Base-by-base conservation (phyloP, 2,797 vertebrate species). In the Enteromius thamalakanensis region DNA sequence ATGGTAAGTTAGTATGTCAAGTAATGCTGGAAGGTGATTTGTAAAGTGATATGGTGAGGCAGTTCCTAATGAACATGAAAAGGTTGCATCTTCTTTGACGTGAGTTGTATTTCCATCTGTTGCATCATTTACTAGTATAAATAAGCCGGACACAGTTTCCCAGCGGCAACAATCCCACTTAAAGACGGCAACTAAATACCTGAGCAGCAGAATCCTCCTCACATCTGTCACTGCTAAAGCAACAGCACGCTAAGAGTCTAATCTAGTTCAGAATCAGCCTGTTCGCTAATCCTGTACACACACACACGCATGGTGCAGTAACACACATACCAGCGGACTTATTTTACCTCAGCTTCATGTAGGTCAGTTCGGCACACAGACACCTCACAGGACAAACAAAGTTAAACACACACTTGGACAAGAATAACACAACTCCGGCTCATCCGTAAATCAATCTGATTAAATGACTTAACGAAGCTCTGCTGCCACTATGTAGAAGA, bases 231-330 rank as follows among this genome's bases (percentile, higher is more conserved):
- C 87, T 91, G 92, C 91, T 90, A 90, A 84, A 75, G 64, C 82
- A 88, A 87, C 90, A 89, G 90, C 91, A 90, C 86, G 91, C 92
- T 94, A 91, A 94, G 92, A 84, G 88, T 84, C 88, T 92, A 90
- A 93, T 88, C 91, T 86, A 84, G 80, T 87, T 87, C 82, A 87
- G 77, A 78, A 75, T 69, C 84, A 87, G 90, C 91, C 91, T 86
- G 90, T 84, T 93, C 90, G 91, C 80, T 92, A 91, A 94, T 93
- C 91, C 91, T 84, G 32, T 12, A 79, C 55, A 70, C 81, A 81
- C 29, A 32, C 55, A 64, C 68, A 68, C 51, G 32, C 65, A 58
- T 17, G 67, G 87, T 51, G 32, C 15, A 9, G 47, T 76, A 49
- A 62, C 83, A 87, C 68, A 75, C 26, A 29, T 76, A 72, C 79